Evolutionary conservation across 2,797 vertebrate genomes (phyloP).

Genomic region (Neoniphon sammara): DNA sequence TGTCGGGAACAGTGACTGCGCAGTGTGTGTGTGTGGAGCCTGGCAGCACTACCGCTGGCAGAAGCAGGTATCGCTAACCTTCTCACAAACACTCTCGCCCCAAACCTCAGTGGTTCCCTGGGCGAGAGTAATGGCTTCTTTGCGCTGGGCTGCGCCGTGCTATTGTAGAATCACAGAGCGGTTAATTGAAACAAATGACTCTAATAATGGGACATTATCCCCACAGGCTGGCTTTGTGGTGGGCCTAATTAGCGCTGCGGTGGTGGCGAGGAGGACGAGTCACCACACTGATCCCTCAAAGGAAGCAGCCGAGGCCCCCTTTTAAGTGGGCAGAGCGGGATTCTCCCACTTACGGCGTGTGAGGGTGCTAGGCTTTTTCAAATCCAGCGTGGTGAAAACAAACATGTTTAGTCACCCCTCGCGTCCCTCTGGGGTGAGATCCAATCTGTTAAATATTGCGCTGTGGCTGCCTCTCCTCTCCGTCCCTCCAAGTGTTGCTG

Average conservation of each 20-base stretch:
- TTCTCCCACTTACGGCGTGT: slow-evolving; percentile 46
- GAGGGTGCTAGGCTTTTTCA: slow-evolving; percentile 26
- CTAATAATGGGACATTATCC: slow-evolving; percentile 99
- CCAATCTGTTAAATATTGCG: not conserved
- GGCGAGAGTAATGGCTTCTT: slow-evolving; percentile 94
- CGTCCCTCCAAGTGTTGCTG: slow-evolving; percentile 1
- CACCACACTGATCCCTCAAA: slow-evolving; percentile 90
- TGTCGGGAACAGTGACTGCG: slow-evolving; percentile 29
- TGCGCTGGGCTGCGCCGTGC: slow-evolving; percentile 92
- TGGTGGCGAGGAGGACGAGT: slow-evolving; percentile 82
- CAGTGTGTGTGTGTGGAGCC: slow-evolving; percentile 10
- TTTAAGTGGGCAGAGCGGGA: slow-evolving; percentile 62
- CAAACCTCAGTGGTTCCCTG: slow-evolving; percentile 79
- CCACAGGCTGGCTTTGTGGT: slow-evolving; percentile 95
- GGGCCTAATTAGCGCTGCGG: slow-evolving; percentile 98
- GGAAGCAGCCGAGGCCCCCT: slow-evolving; percentile 78
- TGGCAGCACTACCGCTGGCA: slow-evolving; percentile 51
- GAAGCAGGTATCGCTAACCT: slow-evolving; percentile 65
- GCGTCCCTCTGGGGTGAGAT: slow-evolving; percentile 12
- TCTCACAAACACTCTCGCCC: slow-evolving; percentile 56
- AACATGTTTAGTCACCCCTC: slow-evolving; percentile 51
- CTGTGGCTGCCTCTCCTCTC: slow-evolving; percentile 6
- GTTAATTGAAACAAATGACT: slow-evolving; percentile 99
- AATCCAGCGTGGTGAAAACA: slow-evolving; percentile 50
- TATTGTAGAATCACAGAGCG: slow-evolving; percentile 99